Conservation (phyloP, 2,888 invertebrate species). For the Prosapia bicincta region DNA sequence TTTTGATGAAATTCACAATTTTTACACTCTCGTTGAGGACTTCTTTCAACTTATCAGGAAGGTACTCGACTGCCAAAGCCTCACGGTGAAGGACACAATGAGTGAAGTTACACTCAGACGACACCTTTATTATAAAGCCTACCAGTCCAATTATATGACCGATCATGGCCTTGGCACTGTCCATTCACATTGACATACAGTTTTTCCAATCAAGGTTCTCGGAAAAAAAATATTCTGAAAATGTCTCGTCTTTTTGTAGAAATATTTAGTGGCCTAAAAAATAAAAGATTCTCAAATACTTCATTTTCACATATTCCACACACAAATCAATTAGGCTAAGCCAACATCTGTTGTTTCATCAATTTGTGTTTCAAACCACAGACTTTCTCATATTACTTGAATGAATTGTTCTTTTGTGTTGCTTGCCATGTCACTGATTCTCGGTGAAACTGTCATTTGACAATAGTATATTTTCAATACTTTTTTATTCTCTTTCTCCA, state of each 20-base stretch:
- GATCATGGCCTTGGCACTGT: not conserved
- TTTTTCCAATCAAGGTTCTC: not conserved
- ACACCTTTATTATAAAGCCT: not conserved
- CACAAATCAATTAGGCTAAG: slow-evolving; percentile 18
- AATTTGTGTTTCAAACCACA: slow-evolving; percentile 1
- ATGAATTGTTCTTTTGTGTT: not conserved
- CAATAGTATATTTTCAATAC: not conserved
- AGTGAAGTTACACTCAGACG: not conserved
- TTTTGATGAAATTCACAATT: too few species aligned
- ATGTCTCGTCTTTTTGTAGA: not conserved
- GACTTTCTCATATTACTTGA: not conserved
- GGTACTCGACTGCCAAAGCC: not conserved
- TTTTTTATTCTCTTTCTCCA: not conserved
- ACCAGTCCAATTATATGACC: not conserved
- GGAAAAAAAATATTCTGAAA: not conserved
- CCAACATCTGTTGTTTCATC: slow-evolving; percentile 7
- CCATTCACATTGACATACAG: not conserved
- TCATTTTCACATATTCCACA: slow-evolving; percentile 19
- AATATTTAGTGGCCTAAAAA: not conserved
- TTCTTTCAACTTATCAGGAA: too few species aligned
- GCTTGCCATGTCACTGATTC: not conserved
- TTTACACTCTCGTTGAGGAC: too few species aligned
- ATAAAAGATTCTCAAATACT: slow-evolving; percentile 15
- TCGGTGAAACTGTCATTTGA: not conserved
- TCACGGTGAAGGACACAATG: not conserved